Conservation (phyloP, 1,140 invertebrate species). For the Eciton burchellii region DNA sequence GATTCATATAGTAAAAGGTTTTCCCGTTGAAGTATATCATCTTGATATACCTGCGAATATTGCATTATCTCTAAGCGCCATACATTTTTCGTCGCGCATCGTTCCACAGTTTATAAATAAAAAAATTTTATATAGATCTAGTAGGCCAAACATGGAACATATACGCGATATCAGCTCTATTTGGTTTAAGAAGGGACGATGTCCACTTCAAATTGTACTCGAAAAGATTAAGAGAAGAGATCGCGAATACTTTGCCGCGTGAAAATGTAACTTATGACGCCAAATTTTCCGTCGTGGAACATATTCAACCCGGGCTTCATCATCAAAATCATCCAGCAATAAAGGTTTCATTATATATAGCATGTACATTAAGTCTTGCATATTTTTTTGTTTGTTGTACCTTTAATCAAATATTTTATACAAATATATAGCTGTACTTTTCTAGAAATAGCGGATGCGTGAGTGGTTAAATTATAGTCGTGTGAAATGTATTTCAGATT, state of each 20-base stretch:
- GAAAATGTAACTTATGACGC: slow-evolving; percentile 77
- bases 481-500: slow-evolving; percentile 71
- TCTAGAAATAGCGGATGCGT: slow-evolving; percentile 27
- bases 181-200: slow-evolving; percentile 74
- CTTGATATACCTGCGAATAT: background rate
- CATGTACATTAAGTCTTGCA: slow-evolving; percentile 17
- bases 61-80: background rate
- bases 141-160: slow-evolving; percentile 78
- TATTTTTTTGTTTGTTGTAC: slow-evolving; percentile 13
- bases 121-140: slow-evolving; percentile 51
- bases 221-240: slow-evolving; percentile 79
- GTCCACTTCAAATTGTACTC: slow-evolving; percentile 77
- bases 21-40: background rate
- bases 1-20: no score
- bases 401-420: slow-evolving; percentile 6
- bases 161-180: slow-evolving; percentile 77
- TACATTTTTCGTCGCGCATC: background rate
- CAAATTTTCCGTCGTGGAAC: slow-evolving; percentile 71
- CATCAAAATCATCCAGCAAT: slow-evolving; percentile 70
- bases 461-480: background rate
- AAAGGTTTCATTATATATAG: slow-evolving; percentile 64
- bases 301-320: slow-evolving; percentile 51
- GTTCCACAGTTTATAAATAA: background rate
- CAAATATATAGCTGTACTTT: slow-evolving; percentile 44
- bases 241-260: slow-evolving; percentile 72